These are phyloP conservation scores for Eugnorisma glareosa DNA, from an alignment of 2,888 invertebrate species.

Conservation along the genomic window DNA sequence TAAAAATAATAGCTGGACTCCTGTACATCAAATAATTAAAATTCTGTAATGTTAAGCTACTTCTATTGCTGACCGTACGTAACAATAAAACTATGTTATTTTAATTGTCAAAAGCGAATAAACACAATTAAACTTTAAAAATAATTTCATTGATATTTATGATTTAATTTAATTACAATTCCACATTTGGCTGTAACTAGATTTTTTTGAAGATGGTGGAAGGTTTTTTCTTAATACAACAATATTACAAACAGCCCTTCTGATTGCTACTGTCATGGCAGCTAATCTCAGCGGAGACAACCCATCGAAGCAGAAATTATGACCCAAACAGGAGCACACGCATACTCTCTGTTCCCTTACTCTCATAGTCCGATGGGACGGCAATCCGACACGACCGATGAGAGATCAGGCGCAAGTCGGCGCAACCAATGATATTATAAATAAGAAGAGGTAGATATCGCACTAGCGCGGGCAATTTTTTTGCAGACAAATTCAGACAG, in stretches of 20 bases:
- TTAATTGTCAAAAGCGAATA: conserved; percentile 19
- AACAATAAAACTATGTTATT: conserved; percentile 47
- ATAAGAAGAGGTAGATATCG: too few relatives aligned
- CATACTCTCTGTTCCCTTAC: neutral
- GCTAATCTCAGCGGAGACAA: neutral
- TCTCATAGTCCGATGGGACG: neutral
- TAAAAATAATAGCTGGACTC: too few relatives aligned
- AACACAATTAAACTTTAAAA: conserved; percentile 19
- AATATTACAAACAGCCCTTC: neutral
- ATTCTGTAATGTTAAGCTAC: too few relatives aligned
- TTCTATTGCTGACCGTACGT: too few relatives aligned
- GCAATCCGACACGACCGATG: neutral
- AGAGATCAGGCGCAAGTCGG: neutral
- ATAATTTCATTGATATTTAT: conserved; percentile 36
- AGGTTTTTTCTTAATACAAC: neutral
- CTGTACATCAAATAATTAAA: too few relatives aligned
- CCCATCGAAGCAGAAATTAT: neutral
- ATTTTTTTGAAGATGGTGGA: neutral
- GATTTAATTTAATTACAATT: conserved; percentile 23
- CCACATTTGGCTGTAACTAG: neutral
- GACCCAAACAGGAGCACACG: neutral
- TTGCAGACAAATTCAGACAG: too few relatives aligned
- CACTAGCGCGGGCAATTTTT: too few relatives aligned
- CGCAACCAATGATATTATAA: too few relatives aligned
- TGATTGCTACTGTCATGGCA: neutral